Evolutionary conservation across 2,113 vertebrate genomes (phyloP), one percentile per base, ranked within the genome.

Genomic region (Tamias sibiricus): DNA sequence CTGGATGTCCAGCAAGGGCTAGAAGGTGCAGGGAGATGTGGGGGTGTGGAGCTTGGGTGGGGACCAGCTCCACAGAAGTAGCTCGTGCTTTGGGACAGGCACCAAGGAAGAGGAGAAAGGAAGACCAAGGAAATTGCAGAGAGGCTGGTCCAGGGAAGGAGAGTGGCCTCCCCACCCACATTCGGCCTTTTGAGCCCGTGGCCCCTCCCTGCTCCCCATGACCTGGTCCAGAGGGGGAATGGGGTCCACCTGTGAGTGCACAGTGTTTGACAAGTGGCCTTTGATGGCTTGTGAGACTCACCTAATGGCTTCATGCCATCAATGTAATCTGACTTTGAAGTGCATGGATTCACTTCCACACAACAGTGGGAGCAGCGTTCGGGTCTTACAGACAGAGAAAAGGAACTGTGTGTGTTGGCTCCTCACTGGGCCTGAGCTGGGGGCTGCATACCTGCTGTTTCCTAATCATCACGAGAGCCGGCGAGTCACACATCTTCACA

Each of bases 151-250:
- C 3, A 1, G 47, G n/a, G 59, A 24, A 71, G 17, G 59, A 4
- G 2, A 6, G 2, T 8, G 42, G 14, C 1, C 17, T 0, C 2
- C 35, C 44, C 26, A 4, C 72, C n/a, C 26, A 6, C 3, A 24
- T 2, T 47, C 59, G 35, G 68, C 80, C 44, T 2, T 2, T 8
- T 17, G 26, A 20, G 8, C 82, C 13, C 22, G 14, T 0, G 0
- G 26, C 20, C 40, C 22, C 0, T 24, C 0, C 8, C 42, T 1
- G 10, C 24, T 22, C 69, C 66, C 47, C 12, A 26, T 19, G 32
- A 32, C 22, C 13, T 0, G 44, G 22, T 66, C 49, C 2, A 47
- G 72, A n/a, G 35, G 1, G 1, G 24, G 79, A 30, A 13, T 0
- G 8, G 74, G 49, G 20, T 52, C 22, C 14, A 57, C 1, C 20